A percentile compares a stretch with the other conserved stretches of the same genome.
Conservation (phyloP, 2,888 invertebrate genomes). For the Cartodere bifasciata region DNA sequence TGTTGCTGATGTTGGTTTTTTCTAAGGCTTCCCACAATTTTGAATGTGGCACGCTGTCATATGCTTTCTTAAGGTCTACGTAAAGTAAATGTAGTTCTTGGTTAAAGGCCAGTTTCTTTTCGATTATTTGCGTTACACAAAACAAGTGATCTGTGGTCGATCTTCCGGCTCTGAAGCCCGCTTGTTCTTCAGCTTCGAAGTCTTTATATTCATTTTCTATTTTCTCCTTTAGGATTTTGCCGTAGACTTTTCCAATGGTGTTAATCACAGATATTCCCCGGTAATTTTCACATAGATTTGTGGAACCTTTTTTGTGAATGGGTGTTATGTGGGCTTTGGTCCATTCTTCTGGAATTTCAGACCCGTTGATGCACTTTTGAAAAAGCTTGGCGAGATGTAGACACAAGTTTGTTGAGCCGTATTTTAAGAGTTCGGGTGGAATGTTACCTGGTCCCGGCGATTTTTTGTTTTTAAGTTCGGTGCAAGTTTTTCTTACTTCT, state of each 20-base stretch:
- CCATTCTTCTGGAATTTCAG: slow-evolving; percentile 4
- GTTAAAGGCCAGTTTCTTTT: slow-evolving; percentile 5
- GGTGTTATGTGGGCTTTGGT: slow-evolving; percentile 2
- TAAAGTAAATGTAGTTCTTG: slow-evolving; percentile 2
- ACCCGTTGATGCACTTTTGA: slow-evolving; percentile 4
- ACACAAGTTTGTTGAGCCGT: slow-evolving; percentile 1
- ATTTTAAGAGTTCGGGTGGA: slow-evolving; percentile 1
- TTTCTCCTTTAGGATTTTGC: slow-evolving; percentile 4
- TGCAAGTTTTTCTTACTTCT: no score
- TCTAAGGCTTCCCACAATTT: slow-evolving; percentile 2
- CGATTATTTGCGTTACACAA: slow-evolving; percentile 6
- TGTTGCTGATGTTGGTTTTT: slow-evolving; percentile 2
- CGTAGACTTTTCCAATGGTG: slow-evolving; percentile 1
- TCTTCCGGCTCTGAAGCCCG: slow-evolving; percentile 10
- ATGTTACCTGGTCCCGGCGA: slow-evolving; percentile 4
- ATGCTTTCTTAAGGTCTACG: no score
- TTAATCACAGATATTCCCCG: slow-evolving; percentile 3
- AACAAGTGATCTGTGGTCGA: slow-evolving; percentile 10
- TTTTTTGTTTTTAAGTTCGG: slow-evolving; percentile 4
- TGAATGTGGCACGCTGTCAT: slow-evolving; percentile 1
- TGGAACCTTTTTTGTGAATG: slow-evolving; percentile 6
- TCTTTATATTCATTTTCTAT: slow-evolving; percentile 8
- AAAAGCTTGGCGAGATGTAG: slow-evolving; percentile 1
- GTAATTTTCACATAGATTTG: slow-evolving; percentile 3
- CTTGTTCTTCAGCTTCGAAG: slow-evolving; percentile 12